Base-by-base conservation (phyloP, 2,113 vertebrate species). In the Nibea coibor region DNA sequence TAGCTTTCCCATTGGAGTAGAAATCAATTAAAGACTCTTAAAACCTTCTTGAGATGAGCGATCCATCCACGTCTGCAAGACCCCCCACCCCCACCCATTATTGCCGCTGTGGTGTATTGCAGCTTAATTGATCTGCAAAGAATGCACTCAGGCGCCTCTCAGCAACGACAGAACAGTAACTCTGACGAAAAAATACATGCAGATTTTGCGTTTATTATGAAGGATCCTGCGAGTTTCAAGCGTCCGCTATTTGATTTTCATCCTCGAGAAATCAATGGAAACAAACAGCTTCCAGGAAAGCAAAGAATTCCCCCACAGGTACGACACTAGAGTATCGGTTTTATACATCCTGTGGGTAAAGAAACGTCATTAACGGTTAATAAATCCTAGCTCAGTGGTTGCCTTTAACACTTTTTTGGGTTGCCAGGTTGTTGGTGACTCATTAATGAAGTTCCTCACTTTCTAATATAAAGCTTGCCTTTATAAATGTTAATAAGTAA, bases 21-120 rank as follows among this genome's bases (percentile, higher is more conserved):
- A 70, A 72, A 67, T 80, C 61, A 76, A 66, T 75, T 5, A 63
- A 53, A 53, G 48, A 54, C 50, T 71, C 20, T 17, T 62, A 58
- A 17, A 56, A 56, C 35, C 58, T 31, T 10, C 15, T 24, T 24
- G 15, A 71, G n/a, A 26, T 28, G 10, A 28, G 22, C 14, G 20
- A 28, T n/a, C 56, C 57, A 59, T 59, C 17, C 53, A 35, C 1
- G n/a, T 72, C 54, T 35, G 54, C 50, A 10, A 51, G 14, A 54
- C 1, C 20, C 31, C 56, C 19, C 43, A n/a, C n/a, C n/a, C n/a
- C n/a, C n/a, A n/a, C 31, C 75, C 64, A 71, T 66, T 53, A 70
- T 28, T 17, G 24, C 39, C 53, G 72, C 9, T 8, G 1, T 22
- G 20, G 1, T 22, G 20, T 75, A 65, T 77, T 68, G 61, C 48